Percentiles rank a stretch among this genome's conserved stretches.
phyloP scores from a whole-genome alignment of 2,113 vertebrate species.

The Mormoops blainvillei region DNA sequence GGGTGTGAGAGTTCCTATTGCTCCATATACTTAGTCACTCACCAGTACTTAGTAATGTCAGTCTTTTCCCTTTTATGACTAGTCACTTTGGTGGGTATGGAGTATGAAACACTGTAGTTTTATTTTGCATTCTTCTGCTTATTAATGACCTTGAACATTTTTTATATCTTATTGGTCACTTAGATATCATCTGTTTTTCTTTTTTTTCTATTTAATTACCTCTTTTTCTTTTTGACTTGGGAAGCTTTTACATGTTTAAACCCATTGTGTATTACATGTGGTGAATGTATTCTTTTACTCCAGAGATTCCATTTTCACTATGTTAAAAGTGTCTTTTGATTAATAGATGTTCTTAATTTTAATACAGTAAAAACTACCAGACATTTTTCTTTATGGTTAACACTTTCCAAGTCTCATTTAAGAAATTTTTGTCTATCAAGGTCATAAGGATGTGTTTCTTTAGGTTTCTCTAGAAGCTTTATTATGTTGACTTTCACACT shows the following conservation, averaged over 20 bases:
- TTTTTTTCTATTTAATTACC: not conserved
- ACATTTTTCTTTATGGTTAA: not conserved
- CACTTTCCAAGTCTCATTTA: not conserved
- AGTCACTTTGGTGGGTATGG: not conserved
- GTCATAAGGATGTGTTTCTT: not conserved
- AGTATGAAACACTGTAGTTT: not conserved
- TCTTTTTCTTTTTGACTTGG: not conserved
- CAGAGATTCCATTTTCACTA: not conserved
- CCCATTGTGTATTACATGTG: not conserved
- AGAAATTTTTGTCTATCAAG: not conserved
- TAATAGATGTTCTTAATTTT: not conserved
- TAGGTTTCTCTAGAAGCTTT: not conserved
- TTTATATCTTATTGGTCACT: not conserved
- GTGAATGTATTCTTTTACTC: not conserved
- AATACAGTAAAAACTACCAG: not conserved
- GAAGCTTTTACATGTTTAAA: not conserved
- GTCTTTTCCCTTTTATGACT: not conserved
- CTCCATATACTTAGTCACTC: not conserved
- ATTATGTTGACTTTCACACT: not conserved
- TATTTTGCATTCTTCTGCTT: not conserved
- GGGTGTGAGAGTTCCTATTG: not conserved
- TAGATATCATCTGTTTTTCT: not conserved
- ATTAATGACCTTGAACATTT: not conserved
- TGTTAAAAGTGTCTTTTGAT: not conserved
- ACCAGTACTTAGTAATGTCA: not conserved